Percentiles rank a stretch among this genome's conserved stretches.
phyloP scores from a whole-genome alignment of 2,888 invertebrate genomes.

The Oligia strigilis region DNA sequence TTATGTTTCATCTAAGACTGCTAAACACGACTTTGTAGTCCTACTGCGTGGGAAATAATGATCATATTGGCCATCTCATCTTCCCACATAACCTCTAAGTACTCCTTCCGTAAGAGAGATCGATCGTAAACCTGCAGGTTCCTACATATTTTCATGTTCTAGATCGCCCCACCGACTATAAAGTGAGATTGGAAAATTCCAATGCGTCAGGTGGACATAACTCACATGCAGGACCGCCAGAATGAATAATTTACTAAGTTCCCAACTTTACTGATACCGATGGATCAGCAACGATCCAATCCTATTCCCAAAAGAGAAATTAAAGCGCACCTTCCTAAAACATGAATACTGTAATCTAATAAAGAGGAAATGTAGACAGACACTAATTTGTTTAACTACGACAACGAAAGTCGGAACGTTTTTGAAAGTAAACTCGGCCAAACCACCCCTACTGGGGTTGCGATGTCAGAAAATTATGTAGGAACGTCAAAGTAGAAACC shows the following conservation, averaged over 20 bases:
- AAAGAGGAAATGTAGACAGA: conserved; percentile 28
- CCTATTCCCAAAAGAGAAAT: conserved; percentile 33
- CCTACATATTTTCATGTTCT: conserved; percentile 58
- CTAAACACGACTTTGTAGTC: conserved; percentile 10
- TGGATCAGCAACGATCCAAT: conserved; percentile 42
- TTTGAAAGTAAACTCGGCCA: conserved; percentile 46
- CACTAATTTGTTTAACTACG: conserved; percentile 31
- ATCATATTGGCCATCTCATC: conserved; percentile 7
- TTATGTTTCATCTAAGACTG: neutral
- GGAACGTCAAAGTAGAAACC: conserved; percentile 79
- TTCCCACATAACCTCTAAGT: conserved; percentile 24
- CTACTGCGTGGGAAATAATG: neutral
- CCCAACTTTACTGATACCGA: conserved; percentile 44
- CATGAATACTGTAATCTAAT: conserved; percentile 11
- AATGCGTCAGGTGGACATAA: conserved; percentile 62
- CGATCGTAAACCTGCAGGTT: conserved; percentile 38
- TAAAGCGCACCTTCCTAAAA: conserved; percentile 39
- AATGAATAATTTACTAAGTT: conserved; percentile 66
- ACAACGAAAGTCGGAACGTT: conserved; percentile 34
- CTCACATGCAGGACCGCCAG: conserved; percentile 50
- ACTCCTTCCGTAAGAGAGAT: conserved; percentile 5
- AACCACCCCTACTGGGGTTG: conserved; percentile 57
- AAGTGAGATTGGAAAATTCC: conserved; percentile 69
- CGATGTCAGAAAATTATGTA: conserved; percentile 79
- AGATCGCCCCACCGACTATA: conserved; percentile 54